Evolutionary conservation across 2,113 vertebrate genomes (phyloP).

Genomic region (Catharus minimus): DNA sequence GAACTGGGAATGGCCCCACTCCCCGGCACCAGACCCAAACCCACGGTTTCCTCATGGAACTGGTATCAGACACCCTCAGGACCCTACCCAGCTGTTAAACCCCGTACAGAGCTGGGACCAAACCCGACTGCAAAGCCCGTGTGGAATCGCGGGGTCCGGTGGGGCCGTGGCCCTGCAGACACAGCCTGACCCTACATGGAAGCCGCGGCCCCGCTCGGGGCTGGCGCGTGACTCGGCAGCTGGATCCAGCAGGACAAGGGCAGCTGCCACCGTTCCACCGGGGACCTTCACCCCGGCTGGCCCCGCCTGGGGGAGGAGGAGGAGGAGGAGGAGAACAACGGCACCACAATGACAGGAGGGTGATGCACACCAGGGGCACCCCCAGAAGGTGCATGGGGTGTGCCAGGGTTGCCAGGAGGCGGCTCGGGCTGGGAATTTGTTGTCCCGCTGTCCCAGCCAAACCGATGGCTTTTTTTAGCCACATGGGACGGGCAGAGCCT

Average conservation of each 20-base stretch:
- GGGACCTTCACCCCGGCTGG: not conserved
- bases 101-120: fast-evolving
- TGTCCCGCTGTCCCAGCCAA: not conserved
- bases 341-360: fast-evolving
- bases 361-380: not conserved
- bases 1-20: not conserved
- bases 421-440: not conserved
- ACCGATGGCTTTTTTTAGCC: constrained; percentile 47
- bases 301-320: not conserved
- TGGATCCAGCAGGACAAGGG: not conserved
- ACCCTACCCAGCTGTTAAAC: not conserved
- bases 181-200: not conserved
- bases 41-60: not conserved
- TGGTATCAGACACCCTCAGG: not conserved
- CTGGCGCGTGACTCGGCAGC: constrained; percentile 3
- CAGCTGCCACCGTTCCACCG: not conserved
- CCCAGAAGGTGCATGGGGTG: not conserved
- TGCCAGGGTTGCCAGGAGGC: not conserved
- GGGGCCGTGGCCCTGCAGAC: fast-evolving
- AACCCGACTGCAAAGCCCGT: not conserved
- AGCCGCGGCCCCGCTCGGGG: fast-evolving
- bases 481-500: not conserved
- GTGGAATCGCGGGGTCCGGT: fast-evolving
- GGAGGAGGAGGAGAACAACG: fast-evolving
- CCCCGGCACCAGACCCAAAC: not conserved